These are phyloP conservation scores for Gandaritis pyraliata DNA, from an alignment of 2,888 invertebrate species.

Conservation along the genomic window DNA sequence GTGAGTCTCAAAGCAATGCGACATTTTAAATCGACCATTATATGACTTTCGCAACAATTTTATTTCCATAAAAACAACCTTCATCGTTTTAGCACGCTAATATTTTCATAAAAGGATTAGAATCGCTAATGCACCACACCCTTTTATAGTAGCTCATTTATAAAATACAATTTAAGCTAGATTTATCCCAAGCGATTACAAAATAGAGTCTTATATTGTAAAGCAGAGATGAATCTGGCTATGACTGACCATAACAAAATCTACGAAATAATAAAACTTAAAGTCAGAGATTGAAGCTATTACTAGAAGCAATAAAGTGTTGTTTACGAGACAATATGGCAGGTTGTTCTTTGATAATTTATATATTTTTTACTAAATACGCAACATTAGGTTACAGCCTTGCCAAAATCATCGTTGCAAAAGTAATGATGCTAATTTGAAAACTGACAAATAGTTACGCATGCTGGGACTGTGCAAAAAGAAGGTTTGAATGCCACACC, in stretches of 20 bases:
- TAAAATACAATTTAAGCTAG: background rate
- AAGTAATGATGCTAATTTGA: background rate
- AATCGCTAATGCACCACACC: conserved; percentile 18
- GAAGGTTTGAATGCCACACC: too few relatives aligned
- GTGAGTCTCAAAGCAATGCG: too few relatives aligned
- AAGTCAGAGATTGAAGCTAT: conserved; percentile 5
- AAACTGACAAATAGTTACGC: background rate
- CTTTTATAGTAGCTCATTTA: conserved; percentile 9
- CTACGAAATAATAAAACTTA: conserved; percentile 6
- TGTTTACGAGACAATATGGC: conserved; percentile 22
- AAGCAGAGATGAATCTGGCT: background rate
- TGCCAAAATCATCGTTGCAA: conserved; percentile 11
- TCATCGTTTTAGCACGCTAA: conserved; percentile 1
- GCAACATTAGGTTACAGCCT: conserved; percentile 17
- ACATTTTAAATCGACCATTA: too few relatives aligned
- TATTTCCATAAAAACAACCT: background rate
- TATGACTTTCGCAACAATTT: conserved; percentile 1
- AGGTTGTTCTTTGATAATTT: conserved; percentile 12
- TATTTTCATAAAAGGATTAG: conserved; percentile 3
- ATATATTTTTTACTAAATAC: conserved; percentile 1
- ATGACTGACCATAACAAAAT: conserved; percentile 1
- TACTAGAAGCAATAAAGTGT: conserved; percentile 3
- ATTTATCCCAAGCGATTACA: background rate
- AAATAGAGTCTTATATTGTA: conserved; percentile 5
- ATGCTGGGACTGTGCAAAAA: too few relatives aligned